Evolutionary conservation across 2,888 invertebrate genomes (phyloP), one percentile per base, ranked within the genome.

Genomic region (Drosophila seclusa): DNA sequence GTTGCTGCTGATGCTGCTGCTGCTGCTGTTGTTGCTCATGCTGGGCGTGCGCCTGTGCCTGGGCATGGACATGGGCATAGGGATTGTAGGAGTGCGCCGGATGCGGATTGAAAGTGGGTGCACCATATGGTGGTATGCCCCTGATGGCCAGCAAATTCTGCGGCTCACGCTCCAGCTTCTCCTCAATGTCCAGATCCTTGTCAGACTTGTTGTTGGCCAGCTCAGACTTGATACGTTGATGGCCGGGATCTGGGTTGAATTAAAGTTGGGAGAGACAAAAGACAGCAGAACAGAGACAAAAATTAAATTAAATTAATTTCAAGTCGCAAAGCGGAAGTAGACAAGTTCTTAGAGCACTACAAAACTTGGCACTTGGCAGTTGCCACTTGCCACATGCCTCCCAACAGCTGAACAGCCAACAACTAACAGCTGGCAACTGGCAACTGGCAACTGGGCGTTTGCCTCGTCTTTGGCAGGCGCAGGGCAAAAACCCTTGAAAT

Each of bases 101-200:
- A 70, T 76, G 86, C 67, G 76, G 61, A 50, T 69, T 79, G 34
- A 83, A 79, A 40, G 67, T 73, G 16, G 83, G 60, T 16, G 87
- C 55, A 29, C 78, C 84, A 55, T 91, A 91, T 4, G 82, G 75
- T 11, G 82, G 78, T 54, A 87, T 66, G 11, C 90, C 83, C 32
- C 90, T 83, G 65, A 90, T 80, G 24, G 89, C 78, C 40, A 88
- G 66, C 65, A 91, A 74, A 71, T 91, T 91, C 45, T 94, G 95
- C 72, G 94, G 95, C 93, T 96, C 95, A 73, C 96, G 94, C 89
- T 96, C 96, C 89, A 97, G 96, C 93, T 96, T 96, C 92, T 95
- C 95, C 93, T 96, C 94, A 93, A 96, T 96, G 92, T 96, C 96
- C 73, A 74, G 72, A 18, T 87, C 83, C 75, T 91, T 91, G 76